These are phyloP conservation scores for Trichonephila clavipes DNA, from an alignment of 1,140 invertebrate species.

Conservation along the genomic window DNA sequence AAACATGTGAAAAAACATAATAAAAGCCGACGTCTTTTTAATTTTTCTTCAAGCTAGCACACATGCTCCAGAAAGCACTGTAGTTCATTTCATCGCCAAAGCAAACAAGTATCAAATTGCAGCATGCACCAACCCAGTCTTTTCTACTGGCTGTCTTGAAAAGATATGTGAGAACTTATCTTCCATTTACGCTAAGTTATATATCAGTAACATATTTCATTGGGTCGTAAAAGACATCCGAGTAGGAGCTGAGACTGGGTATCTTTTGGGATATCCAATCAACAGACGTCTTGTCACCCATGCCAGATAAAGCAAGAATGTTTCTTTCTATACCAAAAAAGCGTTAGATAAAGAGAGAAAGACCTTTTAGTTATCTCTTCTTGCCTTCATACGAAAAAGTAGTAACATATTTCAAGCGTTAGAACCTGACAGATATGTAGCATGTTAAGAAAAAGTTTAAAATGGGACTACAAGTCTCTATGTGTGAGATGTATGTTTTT, in stretches of 20 bases:
- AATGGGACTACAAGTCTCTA: slow-evolving; percentile 2
- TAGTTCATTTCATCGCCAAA: background rate
- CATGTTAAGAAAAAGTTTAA: slow-evolving; percentile 15
- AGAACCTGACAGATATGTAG: background rate
- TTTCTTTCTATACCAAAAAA: background rate
- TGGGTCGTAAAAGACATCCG: slow-evolving; percentile 25
- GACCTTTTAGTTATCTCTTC: slow-evolving; percentile 34
- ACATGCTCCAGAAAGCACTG: background rate
- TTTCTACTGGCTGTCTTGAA: background rate
- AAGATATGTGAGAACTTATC: slow-evolving; percentile 18
- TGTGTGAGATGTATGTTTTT: slow-evolving; percentile 41
- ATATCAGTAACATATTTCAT: slow-evolving; percentile 24
- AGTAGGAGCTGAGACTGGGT: background rate
- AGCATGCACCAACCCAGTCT: background rate
- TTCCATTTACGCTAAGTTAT: slow-evolving; percentile 18
- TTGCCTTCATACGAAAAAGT: background rate
- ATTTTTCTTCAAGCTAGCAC: no score
- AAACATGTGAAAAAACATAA: background rate
- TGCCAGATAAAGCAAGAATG: slow-evolving; percentile 33
- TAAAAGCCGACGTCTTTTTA: background rate
- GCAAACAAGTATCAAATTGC: background rate
- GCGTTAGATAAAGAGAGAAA: slow-evolving; percentile 37
- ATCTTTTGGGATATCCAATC: background rate
- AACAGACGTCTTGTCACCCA: slow-evolving; percentile 34
- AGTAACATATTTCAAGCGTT: slow-evolving; percentile 47